Evolutionary conservation across 1,140 invertebrate species (phyloP), one percentile per base, ranked within the genome.

Genomic region (Meloidogyne exigua): DNA sequence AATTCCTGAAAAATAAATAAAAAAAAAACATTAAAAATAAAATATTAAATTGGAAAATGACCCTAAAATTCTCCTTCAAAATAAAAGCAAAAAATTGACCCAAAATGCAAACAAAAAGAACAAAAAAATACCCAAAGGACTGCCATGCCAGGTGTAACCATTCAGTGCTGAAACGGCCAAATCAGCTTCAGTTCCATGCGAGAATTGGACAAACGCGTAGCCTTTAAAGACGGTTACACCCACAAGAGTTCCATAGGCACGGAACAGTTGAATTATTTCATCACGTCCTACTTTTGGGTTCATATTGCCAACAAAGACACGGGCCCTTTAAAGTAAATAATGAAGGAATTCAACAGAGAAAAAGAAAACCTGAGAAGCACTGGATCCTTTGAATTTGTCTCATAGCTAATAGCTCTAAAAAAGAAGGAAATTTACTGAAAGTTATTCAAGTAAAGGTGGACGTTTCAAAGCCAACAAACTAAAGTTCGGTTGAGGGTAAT

Each of bases 181-280:
- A 67, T 79, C 77, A 15, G 76, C 76, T 65, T 79, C 76, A 21
- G 26, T 64, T 62, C 42, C 75, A 44, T 68, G 67, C 26, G 63
- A 78, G 18, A 65, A 79, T 69, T 79, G 78, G 7, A 79, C 79
- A 75, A 79, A 79, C n/a, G 78, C 78, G 26, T 81, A 79, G 5
- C 78, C 78, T 42, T 79, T 79, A 57, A 79, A 79, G 23, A 79
- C 36, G 9, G 78, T 79, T 9, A 79, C 77, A 44, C 78, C 78
- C 18, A 79, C 18, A 39, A 79, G 39, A 42, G 63, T 79, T 1
- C 78, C 78, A 63, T 79, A 79, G n/a, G 64, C 28, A 18, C 23
- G 32, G 36, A 79, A 79, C 23, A 80, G 23, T 39, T 81, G 57
- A 68, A 79, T 79, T 18, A 79, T 49, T 25, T 79, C 78, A 3